Evolutionary conservation across 2,888 invertebrate genomes (phyloP), one percentile per base, ranked within the genome.

Genomic region (Biston stratarius): DNA sequence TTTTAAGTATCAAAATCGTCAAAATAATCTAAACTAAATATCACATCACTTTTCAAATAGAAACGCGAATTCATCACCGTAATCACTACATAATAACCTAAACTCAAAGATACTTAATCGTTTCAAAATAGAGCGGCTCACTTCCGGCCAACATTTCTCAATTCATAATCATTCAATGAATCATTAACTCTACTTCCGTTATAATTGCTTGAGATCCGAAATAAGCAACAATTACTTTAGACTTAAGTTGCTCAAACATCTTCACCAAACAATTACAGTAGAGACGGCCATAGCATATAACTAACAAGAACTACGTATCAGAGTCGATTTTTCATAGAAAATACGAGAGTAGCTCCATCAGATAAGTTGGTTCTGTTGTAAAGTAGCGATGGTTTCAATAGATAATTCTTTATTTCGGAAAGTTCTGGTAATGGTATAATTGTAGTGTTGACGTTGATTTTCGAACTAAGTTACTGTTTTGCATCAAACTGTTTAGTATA

Each of bases 151-250:
- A 40, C 60, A 60, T 59, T 63, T 59, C 62, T 62, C 70, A 71
- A 71, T 72, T 75, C 72, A 79, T 79, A 82, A 85, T 81, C 83
- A 83, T 79, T 84, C 84, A 84, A 83, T 82, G 86, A 85, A 83
- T 86, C 84, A 85, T 85, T 84, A 83, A 77, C 77, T 73, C 68
- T 71, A 67, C 74, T 72, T 72, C 86, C 85, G 86, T 83, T 85
- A 84, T 86, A 86, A 86, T 86, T 84, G 81, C 77, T 78, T 83
- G 85, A 86, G 86, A 85, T 80, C 80, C 71, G 64, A 75, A 75
- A 73, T 73, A 73, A 73, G 72, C 67, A 71, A 79, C 81, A 83
- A 84, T 85, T 84, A 84, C 83, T 80, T 84, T 84, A 77, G 74
- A 79, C 77, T 80, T 81, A 83, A 83, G 82, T 85, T 84, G 84